Percentiles rank a stretch among this genome's conserved stretches.
Evolutionary conservation across 2,888 invertebrate species (phyloP).

Genomic region (Drosophila siamana): DNA sequence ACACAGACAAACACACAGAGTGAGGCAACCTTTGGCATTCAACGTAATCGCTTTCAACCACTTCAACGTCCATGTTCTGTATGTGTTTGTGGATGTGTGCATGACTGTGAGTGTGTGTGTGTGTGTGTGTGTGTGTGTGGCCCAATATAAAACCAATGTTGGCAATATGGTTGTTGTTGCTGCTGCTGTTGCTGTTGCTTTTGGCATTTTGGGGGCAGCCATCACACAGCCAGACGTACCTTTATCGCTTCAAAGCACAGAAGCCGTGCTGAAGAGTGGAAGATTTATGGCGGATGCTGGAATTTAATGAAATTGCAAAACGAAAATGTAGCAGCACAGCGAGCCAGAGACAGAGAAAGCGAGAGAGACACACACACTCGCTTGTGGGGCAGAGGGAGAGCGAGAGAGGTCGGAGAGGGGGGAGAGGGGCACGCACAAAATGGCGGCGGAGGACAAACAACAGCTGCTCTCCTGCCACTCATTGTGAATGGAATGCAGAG

Average conservation of each 20-base stretch:
- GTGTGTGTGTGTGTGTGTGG: slow-evolving; percentile 42
- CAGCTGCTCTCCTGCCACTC: slow-evolving; percentile 70
- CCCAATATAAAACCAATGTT: slow-evolving; percentile 64
- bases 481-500: slow-evolving; percentile 36
- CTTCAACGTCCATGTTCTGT: slow-evolving; percentile 77
- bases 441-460: slow-evolving; percentile 80
- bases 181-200: slow-evolving; percentile 48
- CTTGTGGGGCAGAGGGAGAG: background rate
- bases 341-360: slow-evolving; percentile 22
- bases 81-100: slow-evolving; percentile 27
- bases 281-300: slow-evolving; percentile 86
- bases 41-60: slow-evolving; percentile 79
- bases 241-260: slow-evolving; percentile 81
- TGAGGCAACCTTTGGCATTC: slow-evolving; percentile 76
- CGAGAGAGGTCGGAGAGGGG: slow-evolving; percentile 2
- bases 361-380: slow-evolving; percentile 33
- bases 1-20: slow-evolving; percentile 28
- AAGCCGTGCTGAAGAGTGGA: slow-evolving; percentile 83
- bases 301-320: slow-evolving; percentile 86
- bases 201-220: slow-evolving; percentile 63
- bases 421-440: slow-evolving; percentile 68
- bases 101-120: too few relatives aligned
- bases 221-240: slow-evolving; percentile 68
- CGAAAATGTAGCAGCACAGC: slow-evolving; percentile 83
- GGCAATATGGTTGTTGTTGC: slow-evolving; percentile 28